Conservation (phyloP, 2,797 vertebrate genomes). For the Eutrigla gurnardus region DNA sequence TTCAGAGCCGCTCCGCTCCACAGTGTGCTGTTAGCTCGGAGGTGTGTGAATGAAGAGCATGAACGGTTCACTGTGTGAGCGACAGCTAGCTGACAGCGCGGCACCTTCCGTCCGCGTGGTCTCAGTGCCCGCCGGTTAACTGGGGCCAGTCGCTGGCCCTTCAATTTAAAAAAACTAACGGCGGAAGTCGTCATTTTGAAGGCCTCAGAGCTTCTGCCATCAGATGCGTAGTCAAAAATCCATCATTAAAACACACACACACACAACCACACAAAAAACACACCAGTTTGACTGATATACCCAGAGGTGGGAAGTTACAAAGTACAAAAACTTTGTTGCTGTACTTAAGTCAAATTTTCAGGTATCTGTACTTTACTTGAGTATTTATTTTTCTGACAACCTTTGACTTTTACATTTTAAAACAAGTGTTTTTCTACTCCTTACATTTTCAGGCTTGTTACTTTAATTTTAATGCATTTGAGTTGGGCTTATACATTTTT, state of each 20-base stretch:
- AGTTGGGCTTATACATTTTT: too few species aligned
- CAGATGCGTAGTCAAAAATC: constrained; percentile 2
- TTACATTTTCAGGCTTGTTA: too few species aligned
- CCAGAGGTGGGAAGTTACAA: background rate
- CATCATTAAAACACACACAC: too few species aligned
- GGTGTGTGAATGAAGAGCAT: background rate
- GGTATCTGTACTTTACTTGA: too few species aligned
- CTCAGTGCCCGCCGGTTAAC: constrained; percentile 35
- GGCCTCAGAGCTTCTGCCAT: background rate
- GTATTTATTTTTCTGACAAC: too few species aligned
- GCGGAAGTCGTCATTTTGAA: constrained; percentile 1
- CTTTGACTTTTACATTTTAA: too few species aligned
- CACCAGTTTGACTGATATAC: background rate
- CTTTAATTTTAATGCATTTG: too few species aligned
- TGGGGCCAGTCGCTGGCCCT: background rate
- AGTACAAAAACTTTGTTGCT: background rate
- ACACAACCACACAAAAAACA: too few species aligned
- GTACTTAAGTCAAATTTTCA: too few species aligned
- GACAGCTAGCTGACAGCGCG: background rate
- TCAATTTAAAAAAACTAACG: background rate
- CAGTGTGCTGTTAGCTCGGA: constrained; percentile 18
- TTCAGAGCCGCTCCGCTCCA: background rate
- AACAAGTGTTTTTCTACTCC: too few species aligned
- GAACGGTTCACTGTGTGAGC: constrained; percentile 28
- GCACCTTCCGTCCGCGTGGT: constrained; percentile 67